phyloP scores from a whole-genome alignment of 2,888 invertebrate species.

The Gymnoscelis rufifasciata region DNA sequence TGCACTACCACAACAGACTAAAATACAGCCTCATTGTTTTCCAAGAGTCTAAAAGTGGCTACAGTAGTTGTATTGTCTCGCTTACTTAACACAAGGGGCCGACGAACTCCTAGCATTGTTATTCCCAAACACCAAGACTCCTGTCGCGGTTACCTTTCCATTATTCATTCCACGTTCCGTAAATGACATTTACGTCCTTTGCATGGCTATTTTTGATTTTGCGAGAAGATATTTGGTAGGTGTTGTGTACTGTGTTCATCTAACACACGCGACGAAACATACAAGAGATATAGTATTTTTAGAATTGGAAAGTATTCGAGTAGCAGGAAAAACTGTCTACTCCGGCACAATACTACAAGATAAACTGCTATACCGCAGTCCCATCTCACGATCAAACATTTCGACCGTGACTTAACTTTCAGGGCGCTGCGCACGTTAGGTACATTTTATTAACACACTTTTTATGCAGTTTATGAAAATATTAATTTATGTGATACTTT shows the following conservation, averaged over 20 bases:
- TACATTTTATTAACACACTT: constrained; percentile 57
- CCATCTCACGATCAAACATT: constrained; percentile 44
- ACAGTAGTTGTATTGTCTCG: constrained; percentile 49
- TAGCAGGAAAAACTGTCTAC: constrained; percentile 7
- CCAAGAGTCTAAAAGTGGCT: constrained; percentile 51
- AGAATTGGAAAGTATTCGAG: too few species aligned
- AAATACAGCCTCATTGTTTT: constrained; percentile 34
- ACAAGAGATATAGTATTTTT: neutral
- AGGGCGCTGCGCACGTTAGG: constrained; percentile 53
- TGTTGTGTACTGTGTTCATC: neutral
- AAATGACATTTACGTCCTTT: constrained; percentile 55
- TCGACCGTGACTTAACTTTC: constrained; percentile 69
- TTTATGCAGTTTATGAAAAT: constrained; percentile 31
- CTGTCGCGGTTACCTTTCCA: constrained; percentile 39
- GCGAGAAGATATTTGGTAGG: constrained; percentile 3
- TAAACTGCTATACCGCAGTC: constrained; percentile 25
- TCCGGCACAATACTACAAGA: constrained; percentile 9
- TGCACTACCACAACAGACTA: constrained; percentile 25
- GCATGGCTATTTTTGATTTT: constrained; percentile 30
- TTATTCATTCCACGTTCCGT: constrained; percentile 63
- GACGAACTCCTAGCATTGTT: constrained; percentile 70
- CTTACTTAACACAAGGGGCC: constrained; percentile 59
- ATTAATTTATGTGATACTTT: constrained; percentile 25
- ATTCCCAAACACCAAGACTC: constrained; percentile 67
- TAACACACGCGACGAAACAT: neutral